Percentiles rank a stretch among this genome's conserved stretches.
These are phyloP conservation scores for Microtus oregoni DNA, from an alignment of 2,113 vertebrate genomes.

Conservation along the genomic window DNA sequence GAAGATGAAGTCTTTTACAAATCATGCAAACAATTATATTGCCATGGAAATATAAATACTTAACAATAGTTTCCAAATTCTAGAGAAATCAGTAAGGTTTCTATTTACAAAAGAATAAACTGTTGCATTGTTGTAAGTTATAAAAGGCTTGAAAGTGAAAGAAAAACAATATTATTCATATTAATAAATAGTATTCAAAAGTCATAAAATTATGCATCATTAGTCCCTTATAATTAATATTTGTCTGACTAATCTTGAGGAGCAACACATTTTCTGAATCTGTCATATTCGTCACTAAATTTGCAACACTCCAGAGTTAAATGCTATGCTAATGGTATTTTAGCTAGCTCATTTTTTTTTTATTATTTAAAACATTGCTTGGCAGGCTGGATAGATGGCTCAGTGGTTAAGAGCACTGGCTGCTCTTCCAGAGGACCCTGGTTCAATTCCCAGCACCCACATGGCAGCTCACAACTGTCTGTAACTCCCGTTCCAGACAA, in stretches of 20 bases:
- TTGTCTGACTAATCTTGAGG: not conserved
- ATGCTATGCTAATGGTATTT: not conserved
- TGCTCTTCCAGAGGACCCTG: too few relatives aligned
- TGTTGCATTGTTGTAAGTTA: not conserved
- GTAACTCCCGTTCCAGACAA: too few relatives aligned
- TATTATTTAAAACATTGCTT: too few relatives aligned
- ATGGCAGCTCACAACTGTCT: too few relatives aligned
- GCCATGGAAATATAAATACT: not conserved
- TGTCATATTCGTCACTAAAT: not conserved
- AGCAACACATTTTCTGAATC: not conserved
- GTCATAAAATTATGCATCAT: not conserved
- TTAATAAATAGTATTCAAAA: not conserved
- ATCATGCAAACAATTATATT: not conserved
- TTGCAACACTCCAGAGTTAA: not conserved
- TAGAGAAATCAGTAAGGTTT: not conserved
- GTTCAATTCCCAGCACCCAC: too few relatives aligned
- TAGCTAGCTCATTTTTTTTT: not conserved
- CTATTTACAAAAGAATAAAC: not conserved
- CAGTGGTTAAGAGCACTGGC: too few relatives aligned
- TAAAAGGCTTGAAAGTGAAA: not conserved
- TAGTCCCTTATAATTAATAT: not conserved
- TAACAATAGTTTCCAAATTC: not conserved
- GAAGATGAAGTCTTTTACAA: not conserved
- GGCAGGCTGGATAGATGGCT: too few relatives aligned
- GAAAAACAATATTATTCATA: not conserved